These are phyloP conservation scores for Tillus elongatus DNA, from an alignment of 2,888 invertebrate species.

Conservation along the genomic window DNA sequence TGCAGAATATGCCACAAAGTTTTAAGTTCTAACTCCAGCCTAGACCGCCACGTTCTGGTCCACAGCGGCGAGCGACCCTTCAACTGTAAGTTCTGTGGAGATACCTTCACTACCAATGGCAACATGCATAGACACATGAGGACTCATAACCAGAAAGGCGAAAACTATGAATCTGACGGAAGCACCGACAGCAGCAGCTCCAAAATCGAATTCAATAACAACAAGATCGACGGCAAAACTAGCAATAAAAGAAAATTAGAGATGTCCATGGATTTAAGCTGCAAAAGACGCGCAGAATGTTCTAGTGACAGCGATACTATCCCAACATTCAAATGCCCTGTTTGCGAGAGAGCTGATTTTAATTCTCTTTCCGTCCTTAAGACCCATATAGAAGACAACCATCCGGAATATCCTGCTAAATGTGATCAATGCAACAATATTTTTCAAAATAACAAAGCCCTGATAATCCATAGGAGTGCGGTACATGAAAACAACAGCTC, in stretches of 20 bases:
- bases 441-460: conserved; percentile 63
- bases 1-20: conserved; percentile 63
- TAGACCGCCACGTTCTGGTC: conserved; percentile 70
- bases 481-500: conserved; percentile 43
- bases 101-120: conserved; percentile 77
- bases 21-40: conserved; percentile 66
- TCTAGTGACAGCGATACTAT: conserved; percentile 10
- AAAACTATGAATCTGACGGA: conserved; percentile 53
- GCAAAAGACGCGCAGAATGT: conserved; percentile 15
- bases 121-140: conserved; percentile 79
- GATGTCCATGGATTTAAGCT: conserved; percentile 27
- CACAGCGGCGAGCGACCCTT: conserved; percentile 76
- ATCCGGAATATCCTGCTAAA: conserved; percentile 57
- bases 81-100: conserved; percentile 66
- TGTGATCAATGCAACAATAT: conserved; percentile 62
- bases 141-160: conserved; percentile 52
- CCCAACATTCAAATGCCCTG: conserved; percentile 47
- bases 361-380: conserved; percentile 50
- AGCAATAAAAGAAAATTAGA: conserved; percentile 38
- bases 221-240: conserved; percentile 34
- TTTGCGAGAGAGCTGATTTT: conserved; percentile 56
- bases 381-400: conserved; percentile 55
- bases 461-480: conserved; percentile 60
- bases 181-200: conserved; percentile 43
- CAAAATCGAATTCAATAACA: conserved; percentile 40